phyloP scores from a whole-genome alignment of 2,113 vertebrate genomes.

The Oceanites oceanicus region DNA sequence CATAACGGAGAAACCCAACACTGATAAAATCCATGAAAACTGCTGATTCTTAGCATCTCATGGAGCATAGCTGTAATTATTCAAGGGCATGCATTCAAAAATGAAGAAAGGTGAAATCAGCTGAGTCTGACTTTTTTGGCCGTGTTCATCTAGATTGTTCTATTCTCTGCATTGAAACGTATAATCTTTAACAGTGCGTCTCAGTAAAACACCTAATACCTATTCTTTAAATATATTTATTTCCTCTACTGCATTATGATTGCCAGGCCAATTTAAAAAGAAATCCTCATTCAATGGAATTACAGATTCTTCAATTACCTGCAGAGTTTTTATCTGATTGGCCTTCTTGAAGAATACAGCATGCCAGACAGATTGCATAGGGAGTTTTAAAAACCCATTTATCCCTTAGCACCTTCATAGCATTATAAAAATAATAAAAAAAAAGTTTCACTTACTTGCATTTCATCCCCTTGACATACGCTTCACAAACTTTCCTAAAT shows the following conservation, averaged over 20 bases:
- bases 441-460: neutral
- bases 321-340: conserved; percentile 35
- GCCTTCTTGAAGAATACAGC: neutral
- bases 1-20: neutral
- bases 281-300: neutral
- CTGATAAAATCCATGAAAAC: neutral
- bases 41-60: neutral
- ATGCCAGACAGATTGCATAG: neutral
- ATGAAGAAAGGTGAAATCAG: neutral
- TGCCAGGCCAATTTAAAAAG: conserved; percentile 24
- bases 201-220: neutral
- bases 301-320: conserved; percentile 31
- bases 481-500: neutral
- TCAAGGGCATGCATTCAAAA: neutral
- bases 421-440: neutral
- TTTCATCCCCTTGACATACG: neutral
- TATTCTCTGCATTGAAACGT: neutral
- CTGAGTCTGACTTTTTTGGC: neutral
- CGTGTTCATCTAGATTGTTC: neutral
- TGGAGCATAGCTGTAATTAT: neutral
- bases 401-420: neutral
- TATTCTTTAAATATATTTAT: neutral
- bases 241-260: neutral
- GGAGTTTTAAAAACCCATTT: neutral
- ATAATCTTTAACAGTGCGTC: neutral